Conservation (phyloP, 2,113 vertebrate species). For the Burhinus bistriatus region DNA sequence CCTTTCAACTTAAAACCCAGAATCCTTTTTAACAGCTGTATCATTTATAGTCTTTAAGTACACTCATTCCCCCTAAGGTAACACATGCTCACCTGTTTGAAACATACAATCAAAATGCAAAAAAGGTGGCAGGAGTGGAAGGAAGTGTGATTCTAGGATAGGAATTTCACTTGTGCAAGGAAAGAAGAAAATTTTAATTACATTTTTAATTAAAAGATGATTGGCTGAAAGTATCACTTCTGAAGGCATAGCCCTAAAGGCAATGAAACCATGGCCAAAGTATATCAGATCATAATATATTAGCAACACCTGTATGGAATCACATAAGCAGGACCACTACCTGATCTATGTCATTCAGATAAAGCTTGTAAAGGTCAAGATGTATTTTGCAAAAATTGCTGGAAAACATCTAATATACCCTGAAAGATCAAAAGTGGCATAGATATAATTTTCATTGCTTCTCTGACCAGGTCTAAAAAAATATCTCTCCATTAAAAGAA, state of each 20-base stretch:
- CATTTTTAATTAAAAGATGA: not conserved
- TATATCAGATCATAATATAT: not conserved
- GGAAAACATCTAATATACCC: not conserved
- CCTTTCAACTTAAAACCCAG: not conserved
- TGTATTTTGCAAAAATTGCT: not conserved
- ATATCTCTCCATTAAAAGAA: not conserved
- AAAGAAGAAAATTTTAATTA: not conserved
- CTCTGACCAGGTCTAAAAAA: not conserved
- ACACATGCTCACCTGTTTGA: not conserved
- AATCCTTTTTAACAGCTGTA: not conserved
- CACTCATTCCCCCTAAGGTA: not conserved
- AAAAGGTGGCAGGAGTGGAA: accelerated
- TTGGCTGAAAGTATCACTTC: not conserved
- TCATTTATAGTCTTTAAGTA: not conserved
- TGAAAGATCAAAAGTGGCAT: not conserved
- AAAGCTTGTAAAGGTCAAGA: not conserved
- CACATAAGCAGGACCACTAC: not conserved
- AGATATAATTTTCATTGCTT: not conserved
- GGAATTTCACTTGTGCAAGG: not conserved
- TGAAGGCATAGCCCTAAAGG: not conserved
- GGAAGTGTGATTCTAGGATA: not conserved
- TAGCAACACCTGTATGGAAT: not conserved
- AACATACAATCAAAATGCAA: not conserved
- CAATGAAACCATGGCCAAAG: not conserved
- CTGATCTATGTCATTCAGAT: not conserved